Percentiles rank a stretch among this genome's conserved stretches.
Conservation (phyloP, 2,113 vertebrate species). For the Gallinago undulata region DNA sequence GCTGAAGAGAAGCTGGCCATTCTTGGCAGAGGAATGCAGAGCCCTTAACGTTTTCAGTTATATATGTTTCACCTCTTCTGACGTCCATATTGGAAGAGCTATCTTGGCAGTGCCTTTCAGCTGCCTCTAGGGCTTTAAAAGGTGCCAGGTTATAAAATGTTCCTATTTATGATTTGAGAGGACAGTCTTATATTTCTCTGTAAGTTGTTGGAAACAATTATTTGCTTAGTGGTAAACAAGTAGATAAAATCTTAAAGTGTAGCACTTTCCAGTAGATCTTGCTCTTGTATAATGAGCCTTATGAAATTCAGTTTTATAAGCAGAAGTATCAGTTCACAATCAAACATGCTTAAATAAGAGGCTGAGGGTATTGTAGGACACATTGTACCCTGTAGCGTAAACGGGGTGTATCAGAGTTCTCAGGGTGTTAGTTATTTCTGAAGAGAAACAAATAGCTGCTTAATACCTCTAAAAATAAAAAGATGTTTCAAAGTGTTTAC, state of each 20-base stretch:
- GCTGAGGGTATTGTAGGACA: not conserved
- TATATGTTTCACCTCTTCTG: not conserved
- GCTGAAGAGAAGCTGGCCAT: not conserved
- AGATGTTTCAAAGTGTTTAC: not conserved
- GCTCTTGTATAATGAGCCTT: not conserved
- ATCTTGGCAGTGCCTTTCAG: not conserved
- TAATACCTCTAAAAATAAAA: not conserved
- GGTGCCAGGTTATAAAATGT: not conserved
- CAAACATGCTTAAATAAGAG: conserved; percentile 16
- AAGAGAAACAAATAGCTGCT: not conserved
- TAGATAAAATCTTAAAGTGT: not conserved
- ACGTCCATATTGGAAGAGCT: not conserved
- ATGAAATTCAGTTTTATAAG: conserved; percentile 16
- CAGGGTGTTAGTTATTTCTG: not conserved
- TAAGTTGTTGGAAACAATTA: not conserved
- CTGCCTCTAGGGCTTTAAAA: not conserved
- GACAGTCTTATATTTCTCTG: not conserved
- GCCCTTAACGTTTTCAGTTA: not conserved
- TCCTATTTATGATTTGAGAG: not conserved
- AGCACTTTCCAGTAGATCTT: not conserved
- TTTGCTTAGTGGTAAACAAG: not conserved
- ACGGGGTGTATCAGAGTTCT: not conserved
- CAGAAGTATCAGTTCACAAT: conserved; percentile 17
- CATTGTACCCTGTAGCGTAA: not conserved
- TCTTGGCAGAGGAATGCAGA: not conserved